phyloP scores from a whole-genome alignment of 2,888 invertebrate genomes.

The Lepidonotus clava region DNA sequence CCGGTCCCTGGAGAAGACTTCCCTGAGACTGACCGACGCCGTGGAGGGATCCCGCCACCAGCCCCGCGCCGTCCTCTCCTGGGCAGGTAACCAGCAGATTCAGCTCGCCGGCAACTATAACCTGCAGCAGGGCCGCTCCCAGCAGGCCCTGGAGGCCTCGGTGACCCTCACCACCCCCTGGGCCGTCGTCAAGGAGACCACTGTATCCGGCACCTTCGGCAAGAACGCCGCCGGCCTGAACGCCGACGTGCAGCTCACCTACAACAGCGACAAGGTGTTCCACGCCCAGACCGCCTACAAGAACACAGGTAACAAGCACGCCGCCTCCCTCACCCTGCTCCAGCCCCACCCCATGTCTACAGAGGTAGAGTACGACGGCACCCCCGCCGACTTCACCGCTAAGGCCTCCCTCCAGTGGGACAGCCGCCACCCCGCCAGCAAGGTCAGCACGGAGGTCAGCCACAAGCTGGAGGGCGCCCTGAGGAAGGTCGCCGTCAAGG shows the following conservation, averaged over 20 bases:
- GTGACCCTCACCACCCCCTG: neutral
- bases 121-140: neutral
- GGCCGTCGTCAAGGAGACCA: neutral
- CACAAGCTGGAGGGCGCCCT: conserved; percentile 17
- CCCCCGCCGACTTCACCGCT: neutral
- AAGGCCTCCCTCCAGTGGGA: conserved; percentile 19
- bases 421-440: conserved; percentile 5
- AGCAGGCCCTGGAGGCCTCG: neutral
- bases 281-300: conserved; percentile 15
- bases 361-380: neutral
- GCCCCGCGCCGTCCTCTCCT: neutral
- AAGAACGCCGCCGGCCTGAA: neutral
- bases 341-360: neutral
- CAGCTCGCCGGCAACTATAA: neutral
- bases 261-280: neutral
- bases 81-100: neutral
- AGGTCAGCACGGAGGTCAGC: neutral
- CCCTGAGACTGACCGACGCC: neutral
- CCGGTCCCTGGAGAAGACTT: neutral
- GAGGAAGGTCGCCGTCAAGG: neutral
- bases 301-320: neutral
- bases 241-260: neutral
- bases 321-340: conserved; percentile 11
- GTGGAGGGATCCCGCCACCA: neutral
- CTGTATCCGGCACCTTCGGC: neutral